Base-by-base conservation (phyloP, 1,140 invertebrate genomes). In the Pseudomyrmex flavicornis region DNA sequence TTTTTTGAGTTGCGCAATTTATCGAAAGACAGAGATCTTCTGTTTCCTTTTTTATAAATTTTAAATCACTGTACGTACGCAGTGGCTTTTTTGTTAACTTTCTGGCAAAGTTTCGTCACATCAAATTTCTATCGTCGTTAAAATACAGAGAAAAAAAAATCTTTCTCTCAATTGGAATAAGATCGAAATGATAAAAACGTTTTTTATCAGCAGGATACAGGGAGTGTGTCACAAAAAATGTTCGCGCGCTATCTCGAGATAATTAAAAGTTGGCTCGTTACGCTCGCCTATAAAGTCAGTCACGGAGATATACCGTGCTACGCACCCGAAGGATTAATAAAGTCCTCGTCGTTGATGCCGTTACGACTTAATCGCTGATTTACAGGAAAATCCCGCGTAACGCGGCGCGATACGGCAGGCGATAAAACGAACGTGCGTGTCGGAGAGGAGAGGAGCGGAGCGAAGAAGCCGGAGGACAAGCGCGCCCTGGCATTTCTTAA, bases 401-500 rank as follows among this genome's bases (percentile, higher is more conserved):
- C 54, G 54, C 50, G 66, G 54, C 61, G 76, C 76, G 76, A 80
- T 80, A 59, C 59, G 59, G 52, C 66, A 26, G 44, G 4, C 35
- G 54, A 72, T 80, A 80, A 80, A 80, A 80, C 66, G 62, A 15
- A 20, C 35, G 75, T n/a, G n/a, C 26, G 12, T 35, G 44, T 48
- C 46, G 26, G 59, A 70, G 17, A 82, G 56, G 46, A 20, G n/a
- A 75, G 65, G 44, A 61, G 54, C 54, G 65, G 44, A 61, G 54
- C 54, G 3, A 20, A 35, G 5, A 35, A 2, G 13, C 58, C 17
- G 52, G 15, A 59, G 87, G 85, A 59, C 84, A 87, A 87, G 72
- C 65, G 69, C 66, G 69, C 66, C 50, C 72, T 58, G 70, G 76
- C 46, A 76, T 88, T 88, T 74, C 69, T 88, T 88, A 82, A 88